Conservation (phyloP, 2,888 invertebrate species). For the Hyalella azteca region DNA sequence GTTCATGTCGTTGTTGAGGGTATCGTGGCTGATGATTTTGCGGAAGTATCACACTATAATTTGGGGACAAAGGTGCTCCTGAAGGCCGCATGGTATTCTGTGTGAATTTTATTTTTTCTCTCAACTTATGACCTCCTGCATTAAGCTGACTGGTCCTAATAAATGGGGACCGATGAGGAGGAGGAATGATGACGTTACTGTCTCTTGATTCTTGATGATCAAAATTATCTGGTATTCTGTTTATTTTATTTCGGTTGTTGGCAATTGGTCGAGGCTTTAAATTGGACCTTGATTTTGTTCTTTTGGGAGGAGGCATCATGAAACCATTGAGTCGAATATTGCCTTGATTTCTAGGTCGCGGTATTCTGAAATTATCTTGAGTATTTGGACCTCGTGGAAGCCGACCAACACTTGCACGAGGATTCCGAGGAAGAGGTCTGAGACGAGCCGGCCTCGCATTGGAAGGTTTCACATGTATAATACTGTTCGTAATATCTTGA, state of each 20-base stretch:
- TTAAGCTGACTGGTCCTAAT: conserved; percentile 9
- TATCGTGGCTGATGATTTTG: neutral
- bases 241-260: neutral
- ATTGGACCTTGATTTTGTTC: neutral
- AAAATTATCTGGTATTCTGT: neutral
- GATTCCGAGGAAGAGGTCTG: neutral
- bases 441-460: neutral
- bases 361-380: neutral
- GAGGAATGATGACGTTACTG: neutral
- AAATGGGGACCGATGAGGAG: neutral
- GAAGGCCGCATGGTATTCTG: neutral
- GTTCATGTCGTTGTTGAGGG: neutral
- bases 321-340: neutral
- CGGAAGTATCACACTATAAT: neutral
- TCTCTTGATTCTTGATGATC: neutral
- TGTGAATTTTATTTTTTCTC: neutral
- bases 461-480: neutral
- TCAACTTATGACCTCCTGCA: neutral
- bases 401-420: neutral
- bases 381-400: conserved; percentile 2
- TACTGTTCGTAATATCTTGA: neutral
- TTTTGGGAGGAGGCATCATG: neutral
- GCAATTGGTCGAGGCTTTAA: neutral
- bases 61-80: neutral
- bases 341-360: neutral